phyloP scores from a whole-genome alignment of 2,113 vertebrate species.

The Bufo bufo region DNA sequence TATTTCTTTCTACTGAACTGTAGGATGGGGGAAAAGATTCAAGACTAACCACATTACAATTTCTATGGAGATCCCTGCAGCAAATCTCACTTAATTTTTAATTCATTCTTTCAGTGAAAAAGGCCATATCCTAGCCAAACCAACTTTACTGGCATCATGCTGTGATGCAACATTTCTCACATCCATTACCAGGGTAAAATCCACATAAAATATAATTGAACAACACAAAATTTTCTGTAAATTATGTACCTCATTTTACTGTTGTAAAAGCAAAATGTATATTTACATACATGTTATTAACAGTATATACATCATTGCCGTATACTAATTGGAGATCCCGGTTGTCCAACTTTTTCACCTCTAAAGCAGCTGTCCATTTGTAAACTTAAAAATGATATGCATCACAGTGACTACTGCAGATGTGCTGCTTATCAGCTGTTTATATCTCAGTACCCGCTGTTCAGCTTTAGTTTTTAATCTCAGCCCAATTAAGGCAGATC shows the following conservation, averaged over 20 bases:
- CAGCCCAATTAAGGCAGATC: too few relatives aligned
- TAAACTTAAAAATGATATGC: too few relatives aligned
- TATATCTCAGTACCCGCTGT: too few relatives aligned
- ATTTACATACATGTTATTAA: too few relatives aligned
- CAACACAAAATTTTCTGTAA: not conserved
- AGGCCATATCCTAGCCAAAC: conserved; percentile 20
- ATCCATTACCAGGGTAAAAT: not conserved
- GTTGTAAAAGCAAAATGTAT: too few relatives aligned
- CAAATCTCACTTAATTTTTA: conserved; percentile 62
- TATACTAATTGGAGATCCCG: too few relatives aligned
- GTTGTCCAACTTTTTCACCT: not conserved
- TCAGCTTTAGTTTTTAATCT: too few relatives aligned
- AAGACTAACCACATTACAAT: conserved; percentile 25
- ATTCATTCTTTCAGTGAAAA: conserved; percentile 50
- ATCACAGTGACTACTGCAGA: too few relatives aligned
- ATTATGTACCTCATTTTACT: too few relatives aligned
- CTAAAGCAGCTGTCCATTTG: too few relatives aligned
- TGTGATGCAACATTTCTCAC: conserved; percentile 42
- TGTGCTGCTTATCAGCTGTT: too few relatives aligned
- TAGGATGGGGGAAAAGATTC: not conserved
- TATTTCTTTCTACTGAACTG: conserved; percentile 17
- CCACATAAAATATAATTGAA: not conserved
- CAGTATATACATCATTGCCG: too few relatives aligned
- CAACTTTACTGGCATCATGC: conserved; percentile 33
- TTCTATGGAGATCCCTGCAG: conserved; percentile 50